A percentile compares a stretch with the other conserved stretches of the same genome.
Evolutionary conservation across 1,140 invertebrate species (phyloP).

Genomic region (Centruroides vittatus): DNA sequence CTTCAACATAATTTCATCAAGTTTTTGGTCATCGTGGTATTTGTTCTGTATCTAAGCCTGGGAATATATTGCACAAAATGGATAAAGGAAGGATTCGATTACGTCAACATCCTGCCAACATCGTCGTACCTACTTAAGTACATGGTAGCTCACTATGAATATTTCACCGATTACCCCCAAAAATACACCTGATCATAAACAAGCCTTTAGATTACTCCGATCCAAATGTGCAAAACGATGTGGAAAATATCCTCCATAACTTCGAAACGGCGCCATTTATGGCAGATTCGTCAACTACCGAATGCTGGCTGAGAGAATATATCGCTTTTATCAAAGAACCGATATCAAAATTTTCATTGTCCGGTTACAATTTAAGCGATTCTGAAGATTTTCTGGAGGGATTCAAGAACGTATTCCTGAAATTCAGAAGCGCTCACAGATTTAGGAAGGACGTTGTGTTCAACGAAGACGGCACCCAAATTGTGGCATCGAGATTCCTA

Average conservation of each 20-base stretch:
- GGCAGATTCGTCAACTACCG: slow-evolving; percentile 54
- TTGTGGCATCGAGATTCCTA: slow-evolving; percentile 66
- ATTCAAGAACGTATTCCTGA: slow-evolving; percentile 43
- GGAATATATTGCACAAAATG: slow-evolving; percentile 72
- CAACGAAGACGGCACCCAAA: slow-evolving; percentile 52
- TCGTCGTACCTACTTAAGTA: slow-evolving; percentile 79
- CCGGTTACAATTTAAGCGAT: slow-evolving; percentile 55
- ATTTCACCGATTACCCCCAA: slow-evolving; percentile 78
- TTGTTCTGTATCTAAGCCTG: slow-evolving; percentile 60
- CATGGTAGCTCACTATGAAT: slow-evolving; percentile 71
- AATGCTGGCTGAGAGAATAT: slow-evolving; percentile 79
- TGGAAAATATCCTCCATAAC: slow-evolving; percentile 59
- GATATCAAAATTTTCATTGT: slow-evolving; percentile 40
- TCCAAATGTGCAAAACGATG: slow-evolving; percentile 31
- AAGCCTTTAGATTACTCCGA: slow-evolving; percentile 74
- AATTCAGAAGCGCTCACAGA: slow-evolving; percentile 34
- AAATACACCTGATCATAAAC: slow-evolving; percentile 68
- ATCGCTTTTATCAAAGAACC: slow-evolving; percentile 57
- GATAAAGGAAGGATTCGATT: slow-evolving; percentile 73
- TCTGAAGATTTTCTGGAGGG: slow-evolving; percentile 56
- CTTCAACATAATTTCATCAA: slow-evolving; percentile 63
- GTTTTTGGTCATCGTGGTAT: slow-evolving; percentile 52
- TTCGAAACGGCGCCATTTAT: slow-evolving; percentile 71
- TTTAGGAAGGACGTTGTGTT: slow-evolving; percentile 73
- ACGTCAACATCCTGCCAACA: slow-evolving; percentile 62